These are phyloP conservation scores for Hybognathus amarus DNA, from an alignment of 2,797 vertebrate species.

Conservation along the genomic window DNA sequence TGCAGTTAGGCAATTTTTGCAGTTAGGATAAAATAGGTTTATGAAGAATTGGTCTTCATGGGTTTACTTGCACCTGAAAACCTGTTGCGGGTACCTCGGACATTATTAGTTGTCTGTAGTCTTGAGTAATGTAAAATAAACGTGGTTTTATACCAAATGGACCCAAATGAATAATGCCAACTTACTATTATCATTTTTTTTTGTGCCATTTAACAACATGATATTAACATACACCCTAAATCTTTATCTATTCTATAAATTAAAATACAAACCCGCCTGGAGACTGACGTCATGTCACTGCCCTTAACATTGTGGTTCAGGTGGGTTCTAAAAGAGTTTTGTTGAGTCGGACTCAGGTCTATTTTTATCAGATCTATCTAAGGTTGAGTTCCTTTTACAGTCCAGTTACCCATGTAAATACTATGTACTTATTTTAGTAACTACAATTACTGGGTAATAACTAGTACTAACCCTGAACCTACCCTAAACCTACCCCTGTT, in stretches of 20 bases:
- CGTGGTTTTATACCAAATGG: no score
- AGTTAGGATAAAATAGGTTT: neutral
- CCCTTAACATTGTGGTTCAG: neutral
- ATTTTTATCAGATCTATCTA: neutral
- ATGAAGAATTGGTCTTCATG: neutral
- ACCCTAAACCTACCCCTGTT: no score
- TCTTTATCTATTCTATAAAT: neutral
- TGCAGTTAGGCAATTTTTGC: neutral
- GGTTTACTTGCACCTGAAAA: neutral
- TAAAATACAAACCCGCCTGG: neutral
- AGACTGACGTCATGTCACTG: neutral
- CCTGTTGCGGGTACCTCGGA: no score
- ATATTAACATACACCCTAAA: neutral
- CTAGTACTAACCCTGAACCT: no score
- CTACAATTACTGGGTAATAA: no score
- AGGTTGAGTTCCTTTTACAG: fast-evolving
- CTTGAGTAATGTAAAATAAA: no score
- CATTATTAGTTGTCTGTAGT: neutral
- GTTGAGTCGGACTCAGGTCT: no score
- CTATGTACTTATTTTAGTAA: no score
- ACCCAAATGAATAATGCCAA: neutral
- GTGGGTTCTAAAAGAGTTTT: no score
- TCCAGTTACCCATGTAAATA: no score
- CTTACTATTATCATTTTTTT: neutral
- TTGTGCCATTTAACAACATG: neutral